A percentile compares a stretch with the other conserved stretches of the same genome.
Evolutionary conservation across 2,797 vertebrate genomes (phyloP).

Genomic region (Nothura maculosa): DNA sequence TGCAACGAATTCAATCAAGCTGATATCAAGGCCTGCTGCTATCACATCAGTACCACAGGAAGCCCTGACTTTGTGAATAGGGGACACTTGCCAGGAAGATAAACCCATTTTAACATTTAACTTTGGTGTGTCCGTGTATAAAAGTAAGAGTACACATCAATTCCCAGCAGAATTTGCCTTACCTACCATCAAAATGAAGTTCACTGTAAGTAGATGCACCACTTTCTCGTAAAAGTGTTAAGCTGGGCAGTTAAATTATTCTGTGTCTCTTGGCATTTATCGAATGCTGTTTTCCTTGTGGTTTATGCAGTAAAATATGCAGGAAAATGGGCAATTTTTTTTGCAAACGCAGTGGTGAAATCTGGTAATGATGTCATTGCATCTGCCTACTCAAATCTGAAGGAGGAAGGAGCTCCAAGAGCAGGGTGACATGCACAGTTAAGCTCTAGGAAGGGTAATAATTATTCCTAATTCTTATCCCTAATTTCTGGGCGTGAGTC

Average conservation of each 20-base stretch:
- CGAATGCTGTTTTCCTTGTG: neutral
- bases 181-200: constrained; percentile 16
- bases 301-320: neutral
- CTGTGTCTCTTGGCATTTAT: neutral
- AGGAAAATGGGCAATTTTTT: neutral
- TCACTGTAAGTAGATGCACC: neutral
- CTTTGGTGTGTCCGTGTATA: constrained; percentile 2
- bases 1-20: neutral
- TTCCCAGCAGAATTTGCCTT: neutral
- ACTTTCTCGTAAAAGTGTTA: neutral
- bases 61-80: neutral
- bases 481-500: neutral
- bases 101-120: constrained; percentile 16
- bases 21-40: constrained; percentile 19
- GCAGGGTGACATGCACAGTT: fast-evolving
- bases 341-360: neutral
- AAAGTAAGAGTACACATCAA: constrained; percentile 43
- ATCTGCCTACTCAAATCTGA: fast-evolving
- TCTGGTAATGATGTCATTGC: neutral
- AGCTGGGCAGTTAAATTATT: neutral
- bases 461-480: neutral
- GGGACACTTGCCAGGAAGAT: constrained; percentile 13
- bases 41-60: constrained; percentile 32
- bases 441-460: neutral
- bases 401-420: neutral